Evolutionary conservation across 2,113 vertebrate genomes (phyloP).

Genomic region (Aptenodytes patagonicus): DNA sequence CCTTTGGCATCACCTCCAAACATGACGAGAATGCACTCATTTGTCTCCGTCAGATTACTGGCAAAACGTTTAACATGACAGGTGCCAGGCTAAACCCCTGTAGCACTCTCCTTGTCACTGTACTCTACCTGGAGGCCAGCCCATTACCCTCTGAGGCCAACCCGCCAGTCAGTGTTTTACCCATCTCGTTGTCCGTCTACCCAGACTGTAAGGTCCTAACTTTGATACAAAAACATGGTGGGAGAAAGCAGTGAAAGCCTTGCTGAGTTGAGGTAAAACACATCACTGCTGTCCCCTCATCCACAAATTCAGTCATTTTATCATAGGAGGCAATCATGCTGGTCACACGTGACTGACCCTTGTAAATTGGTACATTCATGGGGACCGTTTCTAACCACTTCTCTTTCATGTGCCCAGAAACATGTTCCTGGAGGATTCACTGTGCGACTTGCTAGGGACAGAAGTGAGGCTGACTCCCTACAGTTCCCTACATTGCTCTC

Average conservation of each 20-base stretch:
- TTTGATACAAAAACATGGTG: not conserved
- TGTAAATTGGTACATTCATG: not conserved
- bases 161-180: not conserved
- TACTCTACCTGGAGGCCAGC: not conserved
- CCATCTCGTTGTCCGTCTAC: not conserved
- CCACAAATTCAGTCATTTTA: not conserved
- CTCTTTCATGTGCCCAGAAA: not conserved
- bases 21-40: too few relatives aligned
- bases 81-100: not conserved
- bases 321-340: not conserved
- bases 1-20: not conserved
- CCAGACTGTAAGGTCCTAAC: not conserved
- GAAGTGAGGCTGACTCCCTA: not conserved
- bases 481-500: not conserved
- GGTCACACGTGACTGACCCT: not conserved
- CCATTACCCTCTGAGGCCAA: not conserved
- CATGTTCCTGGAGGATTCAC: fast-evolving
- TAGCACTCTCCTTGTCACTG: not conserved
- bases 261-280: not conserved
- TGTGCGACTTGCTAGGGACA: fast-evolving
- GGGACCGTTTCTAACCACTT: not conserved
- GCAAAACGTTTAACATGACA: not conserved
- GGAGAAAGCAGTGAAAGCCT: not conserved
- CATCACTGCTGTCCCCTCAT: not conserved
- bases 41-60: not conserved